phyloP scores from a whole-genome alignment of 2,797 vertebrate species.

The Pelodytes ibericus region DNA sequence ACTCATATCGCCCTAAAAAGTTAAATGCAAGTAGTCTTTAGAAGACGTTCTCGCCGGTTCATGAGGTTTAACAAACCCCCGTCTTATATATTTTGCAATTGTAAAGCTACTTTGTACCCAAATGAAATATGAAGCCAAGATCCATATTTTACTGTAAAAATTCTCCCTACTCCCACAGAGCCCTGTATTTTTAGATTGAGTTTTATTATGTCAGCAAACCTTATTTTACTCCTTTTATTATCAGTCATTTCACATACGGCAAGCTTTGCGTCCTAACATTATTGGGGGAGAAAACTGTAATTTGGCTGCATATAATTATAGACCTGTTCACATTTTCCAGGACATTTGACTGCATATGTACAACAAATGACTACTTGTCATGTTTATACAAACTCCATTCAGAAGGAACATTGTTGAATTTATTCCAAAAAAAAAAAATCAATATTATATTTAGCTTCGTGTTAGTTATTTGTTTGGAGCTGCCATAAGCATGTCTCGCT shows the following conservation, averaged over 20 bases:
- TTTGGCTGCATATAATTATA: conserved; percentile 40
- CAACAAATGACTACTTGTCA: conserved; percentile 45
- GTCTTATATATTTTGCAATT: too few relatives aligned
- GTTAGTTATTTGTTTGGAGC: not conserved
- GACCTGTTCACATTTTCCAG: conserved; percentile 38
- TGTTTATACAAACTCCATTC: conserved; percentile 5
- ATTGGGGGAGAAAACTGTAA: conserved; percentile 36
- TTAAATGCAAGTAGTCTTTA: too few relatives aligned
- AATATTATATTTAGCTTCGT: conserved; percentile 23
- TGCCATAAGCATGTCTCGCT: not conserved
- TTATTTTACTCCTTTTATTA: not conserved
- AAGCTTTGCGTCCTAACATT: conserved; percentile 15
- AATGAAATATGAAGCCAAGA: too few relatives aligned
- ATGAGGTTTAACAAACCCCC: too few relatives aligned
- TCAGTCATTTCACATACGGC: conserved; percentile 20
- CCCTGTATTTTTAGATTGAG: not conserved
- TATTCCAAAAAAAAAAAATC: conserved; percentile 14
- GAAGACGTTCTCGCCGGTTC: too few relatives aligned
- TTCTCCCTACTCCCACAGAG: not conserved
- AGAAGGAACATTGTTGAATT: conserved; percentile 23
- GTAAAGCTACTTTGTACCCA: too few relatives aligned
- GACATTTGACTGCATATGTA: conserved; percentile 36
- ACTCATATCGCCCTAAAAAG: too few relatives aligned
- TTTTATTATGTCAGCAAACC: not conserved
- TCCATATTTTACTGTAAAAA: not conserved